A percentile compares a stretch with the other conserved stretches of the same genome.
phyloP scores from a whole-genome alignment of 2,888 invertebrate genomes.

The Oscheius sp. region DNA sequence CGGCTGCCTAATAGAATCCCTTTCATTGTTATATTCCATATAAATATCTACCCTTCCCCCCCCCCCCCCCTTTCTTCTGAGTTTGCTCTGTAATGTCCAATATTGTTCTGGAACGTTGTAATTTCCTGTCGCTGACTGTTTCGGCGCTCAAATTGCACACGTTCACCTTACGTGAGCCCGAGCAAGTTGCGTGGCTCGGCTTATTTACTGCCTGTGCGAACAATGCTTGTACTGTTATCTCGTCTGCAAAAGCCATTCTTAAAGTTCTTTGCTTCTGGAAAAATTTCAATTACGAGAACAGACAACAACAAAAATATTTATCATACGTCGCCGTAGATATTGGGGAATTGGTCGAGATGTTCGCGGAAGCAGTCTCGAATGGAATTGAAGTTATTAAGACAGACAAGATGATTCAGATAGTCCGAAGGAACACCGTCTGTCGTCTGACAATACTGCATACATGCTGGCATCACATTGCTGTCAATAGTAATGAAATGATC shows the following conservation, averaged over 20 bases:
- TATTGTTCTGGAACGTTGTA: no score
- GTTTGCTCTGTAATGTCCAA: no score
- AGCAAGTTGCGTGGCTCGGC: slow-evolving; percentile 16
- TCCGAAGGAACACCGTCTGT: slow-evolving; percentile 58
- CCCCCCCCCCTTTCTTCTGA: no score
- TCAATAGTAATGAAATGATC: no score
- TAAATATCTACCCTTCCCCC: neutral
- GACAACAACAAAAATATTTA: no score
- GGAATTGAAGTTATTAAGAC: slow-evolving; percentile 61
- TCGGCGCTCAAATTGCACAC: neutral
- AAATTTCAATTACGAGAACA: no score
- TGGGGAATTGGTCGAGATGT: slow-evolving; percentile 62
- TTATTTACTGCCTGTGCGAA: slow-evolving; percentile 6
- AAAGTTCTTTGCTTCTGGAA: no score
- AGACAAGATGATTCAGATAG: slow-evolving; percentile 64
- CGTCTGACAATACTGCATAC: slow-evolving; percentile 61
- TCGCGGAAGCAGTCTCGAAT: slow-evolving; percentile 63
- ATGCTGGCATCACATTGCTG: slow-evolving; percentile 57
- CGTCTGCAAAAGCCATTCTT: no score
- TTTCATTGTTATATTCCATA: no score
- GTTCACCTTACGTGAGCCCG: slow-evolving; percentile 3
- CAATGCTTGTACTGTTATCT: no score
- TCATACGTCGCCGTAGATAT: slow-evolving; percentile 61
- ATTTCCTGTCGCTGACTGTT: neutral
- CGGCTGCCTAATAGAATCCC: no score